phyloP scores from a whole-genome alignment of 2,888 invertebrate genomes.

The Alsophila aescularia region DNA sequence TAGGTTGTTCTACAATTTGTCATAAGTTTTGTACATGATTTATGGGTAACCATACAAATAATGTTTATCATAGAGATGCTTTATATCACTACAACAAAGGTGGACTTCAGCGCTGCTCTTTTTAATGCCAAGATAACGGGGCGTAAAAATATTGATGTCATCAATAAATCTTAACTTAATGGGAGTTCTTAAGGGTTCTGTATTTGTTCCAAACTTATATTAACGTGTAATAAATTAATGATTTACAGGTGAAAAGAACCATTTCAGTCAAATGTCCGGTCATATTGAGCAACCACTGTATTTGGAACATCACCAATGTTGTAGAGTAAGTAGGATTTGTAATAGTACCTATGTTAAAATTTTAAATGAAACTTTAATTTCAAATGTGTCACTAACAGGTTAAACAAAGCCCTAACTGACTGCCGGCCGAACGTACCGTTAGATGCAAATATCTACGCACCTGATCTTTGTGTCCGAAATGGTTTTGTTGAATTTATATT shows the following conservation, averaged over 20 bases:
- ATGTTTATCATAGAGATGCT: too few species aligned
- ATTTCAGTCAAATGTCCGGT: conserved; percentile 71
- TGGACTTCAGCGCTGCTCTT: too few species aligned
- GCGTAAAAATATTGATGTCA: too few species aligned
- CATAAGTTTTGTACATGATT: too few species aligned
- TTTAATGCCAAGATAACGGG: too few species aligned
- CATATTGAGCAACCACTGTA: conserved; percentile 74
- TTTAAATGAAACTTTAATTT: neutral
- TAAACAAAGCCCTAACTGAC: conserved; percentile 67
- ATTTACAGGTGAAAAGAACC: conserved; percentile 68
- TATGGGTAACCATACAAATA: too few species aligned
- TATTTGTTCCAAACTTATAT: neutral
- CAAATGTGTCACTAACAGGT: conserved; percentile 46
- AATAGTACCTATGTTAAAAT: neutral
- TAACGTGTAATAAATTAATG: too few species aligned
- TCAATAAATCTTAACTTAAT: neutral
- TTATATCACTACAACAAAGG: too few species aligned
- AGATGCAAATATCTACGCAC: conserved; percentile 64
- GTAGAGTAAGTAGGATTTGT: conserved; percentile 61
- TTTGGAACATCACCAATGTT: conserved; percentile 76
- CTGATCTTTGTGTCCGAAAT: conserved; percentile 65
- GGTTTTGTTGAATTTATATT: conserved; percentile 65
- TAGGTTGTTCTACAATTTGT: neutral
- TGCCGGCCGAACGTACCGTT: conserved; percentile 67
- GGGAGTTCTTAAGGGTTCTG: neutral